These are phyloP conservation scores for Sphaeridia pumilis DNA, from an alignment of 2,888 invertebrate species.

Conservation along the genomic window DNA sequence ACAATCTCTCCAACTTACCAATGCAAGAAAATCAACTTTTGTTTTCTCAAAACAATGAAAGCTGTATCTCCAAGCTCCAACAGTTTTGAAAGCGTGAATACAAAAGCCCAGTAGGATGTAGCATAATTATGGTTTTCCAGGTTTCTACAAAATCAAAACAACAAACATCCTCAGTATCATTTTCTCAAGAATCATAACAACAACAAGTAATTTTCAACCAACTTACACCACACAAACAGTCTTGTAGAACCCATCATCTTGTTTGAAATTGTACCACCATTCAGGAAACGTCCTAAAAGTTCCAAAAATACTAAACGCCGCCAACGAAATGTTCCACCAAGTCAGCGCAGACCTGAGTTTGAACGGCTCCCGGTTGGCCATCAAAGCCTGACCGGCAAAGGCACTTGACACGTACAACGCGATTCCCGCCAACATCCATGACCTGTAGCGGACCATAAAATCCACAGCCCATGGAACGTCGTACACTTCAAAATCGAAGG, in stretches of 20 bases:
- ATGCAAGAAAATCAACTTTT: constrained; percentile 15
- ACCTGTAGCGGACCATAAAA: constrained; percentile 3
- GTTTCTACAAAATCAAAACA: background rate
- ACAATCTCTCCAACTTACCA: constrained; percentile 13
- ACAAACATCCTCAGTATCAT: background rate
- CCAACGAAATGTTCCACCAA: constrained; percentile 46
- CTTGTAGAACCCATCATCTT: constrained; percentile 45
- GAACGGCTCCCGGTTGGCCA: constrained; percentile 44
- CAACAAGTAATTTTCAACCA: background rate
- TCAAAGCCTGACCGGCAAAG: constrained; percentile 45
- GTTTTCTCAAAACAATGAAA: constrained; percentile 14
- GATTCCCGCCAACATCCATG: constrained; percentile 17
- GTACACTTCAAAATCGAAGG: constrained; percentile 13
- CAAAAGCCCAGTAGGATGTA: constrained; percentile 16
- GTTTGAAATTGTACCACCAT: constrained; percentile 41
- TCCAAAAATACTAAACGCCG: constrained; percentile 46
- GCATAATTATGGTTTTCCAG: constrained; percentile 14
- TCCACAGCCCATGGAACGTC: constrained; percentile 1
- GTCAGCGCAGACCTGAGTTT: constrained; percentile 44
- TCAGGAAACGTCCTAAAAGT: constrained; percentile 46
- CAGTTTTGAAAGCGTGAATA: constrained; percentile 14
- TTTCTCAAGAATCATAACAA: background rate
- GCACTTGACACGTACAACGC: constrained; percentile 44
- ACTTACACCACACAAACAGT: constrained; percentile 41
- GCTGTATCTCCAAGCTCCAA: constrained; percentile 16